Conservation (phyloP, 2,113 vertebrate genomes). For the Pteruthius melanotis region DNA sequence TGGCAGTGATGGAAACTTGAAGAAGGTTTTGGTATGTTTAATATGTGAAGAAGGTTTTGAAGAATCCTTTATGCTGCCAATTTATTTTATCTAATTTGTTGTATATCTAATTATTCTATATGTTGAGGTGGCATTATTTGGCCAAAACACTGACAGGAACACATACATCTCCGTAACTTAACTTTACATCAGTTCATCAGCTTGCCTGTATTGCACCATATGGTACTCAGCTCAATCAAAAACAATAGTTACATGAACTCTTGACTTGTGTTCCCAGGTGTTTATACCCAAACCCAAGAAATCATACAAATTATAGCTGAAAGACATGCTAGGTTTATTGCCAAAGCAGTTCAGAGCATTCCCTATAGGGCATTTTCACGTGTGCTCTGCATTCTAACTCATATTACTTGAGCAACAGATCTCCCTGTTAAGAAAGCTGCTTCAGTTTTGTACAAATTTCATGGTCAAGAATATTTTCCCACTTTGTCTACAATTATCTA, state of each 20-base stretch:
- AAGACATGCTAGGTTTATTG: conserved; percentile 9
- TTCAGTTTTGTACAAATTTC: not conserved
- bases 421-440: not conserved
- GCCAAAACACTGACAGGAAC: not conserved
- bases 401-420: not conserved
- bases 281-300: not conserved
- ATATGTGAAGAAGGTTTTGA: not conserved
- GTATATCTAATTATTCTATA: not conserved
- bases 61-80: not conserved
- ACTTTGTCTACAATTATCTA: not conserved
- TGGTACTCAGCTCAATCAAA: not conserved
- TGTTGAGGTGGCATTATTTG: rapidly evolving
- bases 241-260: not conserved
- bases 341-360: not conserved
- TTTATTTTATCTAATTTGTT: not conserved
- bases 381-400: conserved; percentile 28
- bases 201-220: not conserved
- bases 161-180: not conserved
- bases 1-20: not conserved
- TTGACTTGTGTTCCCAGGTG: not conserved
- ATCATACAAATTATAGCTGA: not conserved
- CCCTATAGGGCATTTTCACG: not conserved
- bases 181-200: not conserved
- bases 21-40: not conserved
- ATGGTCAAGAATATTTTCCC: not conserved